Evolutionary conservation across 2,797 vertebrate genomes (phyloP).

Genomic region (Onychomys leucogaster): DNA sequence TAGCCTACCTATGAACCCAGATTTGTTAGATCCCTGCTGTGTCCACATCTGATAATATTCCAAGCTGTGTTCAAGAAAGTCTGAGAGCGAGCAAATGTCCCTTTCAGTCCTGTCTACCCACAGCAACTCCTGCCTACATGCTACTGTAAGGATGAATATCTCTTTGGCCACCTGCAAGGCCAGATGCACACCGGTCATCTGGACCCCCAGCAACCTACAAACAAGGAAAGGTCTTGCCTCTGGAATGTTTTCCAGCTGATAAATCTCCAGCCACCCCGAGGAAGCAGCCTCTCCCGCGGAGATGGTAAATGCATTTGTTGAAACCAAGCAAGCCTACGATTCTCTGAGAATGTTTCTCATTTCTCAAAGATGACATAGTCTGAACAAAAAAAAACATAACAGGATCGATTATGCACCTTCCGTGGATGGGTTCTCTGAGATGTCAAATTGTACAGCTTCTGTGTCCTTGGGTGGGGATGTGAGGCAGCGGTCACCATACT

Average conservation of each 20-base stretch:
- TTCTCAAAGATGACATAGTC: conserved; percentile 30
- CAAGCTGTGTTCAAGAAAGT: conserved; percentile 13
- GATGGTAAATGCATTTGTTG: conserved; percentile 38
- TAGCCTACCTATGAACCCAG: not conserved
- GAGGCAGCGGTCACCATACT: not conserved
- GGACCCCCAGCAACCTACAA: conserved; percentile 23
- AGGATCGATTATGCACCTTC: not conserved
- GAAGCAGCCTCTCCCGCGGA: conserved; percentile 28
- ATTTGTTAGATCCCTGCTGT: not conserved
- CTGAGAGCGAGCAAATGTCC: conserved; percentile 45
- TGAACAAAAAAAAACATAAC: conserved; percentile 4
- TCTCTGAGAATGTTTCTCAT: conserved; percentile 13
- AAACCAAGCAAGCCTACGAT: conserved; percentile 36
- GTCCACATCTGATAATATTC: not conserved
- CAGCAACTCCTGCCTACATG: not conserved
- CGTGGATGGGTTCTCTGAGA: not conserved
- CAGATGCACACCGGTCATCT: not conserved
- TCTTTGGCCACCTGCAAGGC: conserved; percentile 28
- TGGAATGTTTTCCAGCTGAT: conserved; percentile 31
- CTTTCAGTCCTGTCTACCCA: not conserved
- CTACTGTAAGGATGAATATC: not conserved
- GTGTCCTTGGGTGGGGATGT: not conserved
- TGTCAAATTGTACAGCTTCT: not conserved
- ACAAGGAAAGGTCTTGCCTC: conserved; percentile 46
- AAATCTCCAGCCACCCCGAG: not conserved